Evolutionary conservation across 2,888 invertebrate species (phyloP), one percentile per base, ranked within the genome.

Genomic region (Mythimna pallens): DNA sequence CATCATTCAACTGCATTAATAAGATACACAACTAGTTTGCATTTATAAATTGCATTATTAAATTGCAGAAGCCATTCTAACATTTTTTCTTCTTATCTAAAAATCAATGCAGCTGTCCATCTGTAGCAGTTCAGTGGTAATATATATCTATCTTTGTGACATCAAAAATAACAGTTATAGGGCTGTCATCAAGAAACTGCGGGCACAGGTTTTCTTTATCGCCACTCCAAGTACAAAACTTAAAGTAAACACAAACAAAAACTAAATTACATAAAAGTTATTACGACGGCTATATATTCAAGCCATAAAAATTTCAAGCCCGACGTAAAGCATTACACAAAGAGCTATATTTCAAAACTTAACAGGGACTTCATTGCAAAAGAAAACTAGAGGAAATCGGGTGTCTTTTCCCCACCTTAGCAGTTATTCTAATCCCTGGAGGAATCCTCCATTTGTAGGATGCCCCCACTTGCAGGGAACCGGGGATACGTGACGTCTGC

Each of bases 401-500:
- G 86, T 78, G 87, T 83, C 79, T 78, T 75, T 70, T 73, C 70
- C 76, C 78, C 70, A 82, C 80, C 82, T 76, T 73, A 73, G 59
- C 78, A 76, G 79, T 81, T 83, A 86, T 83, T 86, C 75, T 90
- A 88, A 89, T 91, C 92, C 91, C 90, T 50, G 63, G 83, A 55
- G 92, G 89, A 88, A 83, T 86, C 86, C 86, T 86, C 85, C 85
- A 86, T 85, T 87, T 87, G 86, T 79, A 79, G 82, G 40, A 73
- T 30, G 22, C 76, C 87, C 87, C 84, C 84, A 85, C 85, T 87
- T 88, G 86, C 82, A 81, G 76, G 68, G 70, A 73, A 87, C 86
- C 81, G 81, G 74, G 73, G 70, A 80, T 88, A 92, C 92, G 93
- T 92, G 92, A 91, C 87, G 87, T 89, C 90, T 89, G 89, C 90